These are phyloP conservation scores for Epirrhoe alternata DNA, from an alignment of 2,888 invertebrate genomes.

Conservation along the genomic window DNA sequence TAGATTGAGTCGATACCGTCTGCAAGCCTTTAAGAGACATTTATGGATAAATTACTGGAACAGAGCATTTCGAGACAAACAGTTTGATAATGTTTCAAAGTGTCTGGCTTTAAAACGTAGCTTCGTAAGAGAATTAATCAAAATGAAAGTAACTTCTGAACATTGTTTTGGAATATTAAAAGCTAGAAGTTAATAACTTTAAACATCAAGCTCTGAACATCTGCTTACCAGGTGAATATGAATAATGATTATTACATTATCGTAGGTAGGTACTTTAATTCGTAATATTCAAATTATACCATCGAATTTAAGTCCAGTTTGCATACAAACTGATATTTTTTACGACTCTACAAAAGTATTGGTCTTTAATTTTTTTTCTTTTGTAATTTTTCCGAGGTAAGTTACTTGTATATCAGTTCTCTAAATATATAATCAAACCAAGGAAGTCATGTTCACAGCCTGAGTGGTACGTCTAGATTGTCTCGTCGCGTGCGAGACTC, in stretches of 20 bases:
- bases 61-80: conserved; percentile 19
- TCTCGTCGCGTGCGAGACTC: conserved; percentile 71
- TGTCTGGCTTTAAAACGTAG: conserved; percentile 17
- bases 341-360: no score
- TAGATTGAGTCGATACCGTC: conserved; percentile 42
- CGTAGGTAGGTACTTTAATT: background rate
- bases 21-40: conserved; percentile 26
- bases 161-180: conserved; percentile 14
- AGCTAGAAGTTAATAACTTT: conserved; percentile 11
- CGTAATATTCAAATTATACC: background rate
- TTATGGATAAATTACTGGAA: conserved; percentile 23
- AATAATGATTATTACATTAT: background rate
- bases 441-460: conserved; percentile 24
- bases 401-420: no score
- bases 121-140: conserved; percentile 21
- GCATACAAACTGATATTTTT: no score
- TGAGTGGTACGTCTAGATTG: conserved; percentile 61
- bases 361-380: no score
- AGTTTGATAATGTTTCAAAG: conserved; percentile 22
- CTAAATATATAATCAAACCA: background rate
- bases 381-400: no score
- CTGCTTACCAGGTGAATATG: conserved; percentile 4
- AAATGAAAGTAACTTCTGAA: conserved; percentile 24
- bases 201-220: conserved; percentile 6
- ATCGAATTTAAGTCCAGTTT: background rate